A percentile compares a stretch with the other conserved stretches of the same genome.
phyloP scores from a whole-genome alignment of 2,113 vertebrate species.

The Embiotoca jacksoni region DNA sequence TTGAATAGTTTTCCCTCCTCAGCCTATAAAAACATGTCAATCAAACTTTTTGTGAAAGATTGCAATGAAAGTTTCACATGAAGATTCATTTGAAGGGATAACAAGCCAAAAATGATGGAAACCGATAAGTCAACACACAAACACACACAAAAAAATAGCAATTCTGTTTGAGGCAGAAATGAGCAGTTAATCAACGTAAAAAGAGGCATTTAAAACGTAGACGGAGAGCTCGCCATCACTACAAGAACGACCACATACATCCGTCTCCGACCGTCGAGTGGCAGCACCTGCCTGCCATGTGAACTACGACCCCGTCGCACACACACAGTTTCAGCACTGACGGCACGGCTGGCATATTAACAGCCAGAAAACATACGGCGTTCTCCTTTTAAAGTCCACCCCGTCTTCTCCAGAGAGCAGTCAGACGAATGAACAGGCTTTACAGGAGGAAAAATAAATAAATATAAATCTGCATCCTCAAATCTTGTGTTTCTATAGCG shows the following conservation, averaged over 20 bases:
- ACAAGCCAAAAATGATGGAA: not conserved
- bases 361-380: not conserved
- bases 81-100: not conserved
- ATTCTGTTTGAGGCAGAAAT: too few species aligned
- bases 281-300: constrained; percentile 28
- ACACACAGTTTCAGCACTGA: constrained; percentile 5
- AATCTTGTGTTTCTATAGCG: not conserved
- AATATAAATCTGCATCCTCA: not conserved
- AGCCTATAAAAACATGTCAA: too few species aligned
- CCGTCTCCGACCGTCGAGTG: constrained; percentile 21
- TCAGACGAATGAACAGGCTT: not conserved
- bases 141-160: too few species aligned
- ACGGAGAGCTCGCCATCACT: constrained; percentile 40
- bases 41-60: too few species aligned
- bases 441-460: not conserved
- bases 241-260: constrained; percentile 41
- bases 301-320: constrained; percentile 17
- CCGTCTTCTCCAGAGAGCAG: not conserved
- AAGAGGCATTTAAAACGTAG: constrained; percentile 61
- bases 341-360: not conserved
- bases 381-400: not conserved
- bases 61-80: not conserved
- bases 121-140: not conserved
- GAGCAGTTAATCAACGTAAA: constrained; percentile 53
- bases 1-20: too few species aligned